Conservation (phyloP, 2,888 invertebrate genomes). For the Alloplasta piceator region DNA sequence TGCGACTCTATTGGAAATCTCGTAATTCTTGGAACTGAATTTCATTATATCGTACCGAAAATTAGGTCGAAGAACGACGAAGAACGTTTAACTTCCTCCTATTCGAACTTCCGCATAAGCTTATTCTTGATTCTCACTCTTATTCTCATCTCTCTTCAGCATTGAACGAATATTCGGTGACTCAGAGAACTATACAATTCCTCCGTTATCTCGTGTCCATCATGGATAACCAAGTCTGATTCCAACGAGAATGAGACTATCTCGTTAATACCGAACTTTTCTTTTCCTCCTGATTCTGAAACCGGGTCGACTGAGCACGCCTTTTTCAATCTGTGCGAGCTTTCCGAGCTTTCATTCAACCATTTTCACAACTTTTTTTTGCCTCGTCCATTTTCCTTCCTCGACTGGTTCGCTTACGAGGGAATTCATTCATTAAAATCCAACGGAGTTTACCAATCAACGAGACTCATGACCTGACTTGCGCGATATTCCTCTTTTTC, state of each 20-base stretch:
- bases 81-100: conserved; percentile 13
- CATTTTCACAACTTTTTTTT: not conserved
- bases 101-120: conserved; percentile 26
- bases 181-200: conserved; percentile 54
- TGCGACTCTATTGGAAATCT: not conserved
- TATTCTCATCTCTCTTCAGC: conserved; percentile 6
- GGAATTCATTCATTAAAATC: conserved; percentile 72
- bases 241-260: conserved; percentile 67
- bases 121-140: conserved; percentile 9
- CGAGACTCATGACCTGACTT: conserved; percentile 25
- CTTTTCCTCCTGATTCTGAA: conserved; percentile 57
- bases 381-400: conserved; percentile 34
- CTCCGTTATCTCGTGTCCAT: conserved; percentile 61
- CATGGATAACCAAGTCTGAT: conserved; percentile 74
- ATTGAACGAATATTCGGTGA: not conserved
- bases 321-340: conserved; percentile 18
- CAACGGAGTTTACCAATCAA: conserved; percentile 57
- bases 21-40: conserved; percentile 12
- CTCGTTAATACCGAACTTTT: conserved; percentile 73
- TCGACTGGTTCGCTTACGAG: conserved; percentile 52
- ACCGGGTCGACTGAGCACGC: not conserved
- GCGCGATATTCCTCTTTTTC: not conserved
- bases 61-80: conserved; percentile 47
- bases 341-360: conserved; percentile 12
- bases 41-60: conserved; percentile 61